Evolutionary conservation across 2,888 invertebrate species (phyloP).

Genomic region (Malachius bipustulatus): DNA sequence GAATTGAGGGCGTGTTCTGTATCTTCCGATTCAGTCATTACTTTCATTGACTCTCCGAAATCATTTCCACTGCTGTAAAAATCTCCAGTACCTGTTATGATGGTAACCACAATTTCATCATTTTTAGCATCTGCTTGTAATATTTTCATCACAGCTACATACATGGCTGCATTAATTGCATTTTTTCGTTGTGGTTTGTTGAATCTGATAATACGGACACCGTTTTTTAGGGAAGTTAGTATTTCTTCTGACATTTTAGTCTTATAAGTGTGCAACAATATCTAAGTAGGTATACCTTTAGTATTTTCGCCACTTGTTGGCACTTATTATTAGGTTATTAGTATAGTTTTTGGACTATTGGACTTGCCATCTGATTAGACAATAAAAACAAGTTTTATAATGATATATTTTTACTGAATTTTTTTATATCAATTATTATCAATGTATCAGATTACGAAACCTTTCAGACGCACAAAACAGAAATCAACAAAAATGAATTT

Average conservation of each 20-base stretch:
- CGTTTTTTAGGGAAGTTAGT: conserved; percentile 29
- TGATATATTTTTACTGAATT: too few relatives aligned
- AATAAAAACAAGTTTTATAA: too few relatives aligned
- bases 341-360: too few relatives aligned
- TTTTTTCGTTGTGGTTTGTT: conserved; percentile 73
- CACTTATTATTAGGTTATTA: too few relatives aligned
- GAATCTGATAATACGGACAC: conserved; percentile 49
- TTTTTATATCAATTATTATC: too few relatives aligned
- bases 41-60: conserved; percentile 28
- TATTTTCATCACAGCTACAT: conserved; percentile 48
- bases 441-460: too few relatives aligned
- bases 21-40: neutral
- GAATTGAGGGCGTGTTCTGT: conserved; percentile 4
- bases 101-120: conserved; percentile 53
- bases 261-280: too few relatives aligned
- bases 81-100: conserved; percentile 68
- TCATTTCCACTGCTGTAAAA: conserved; percentile 84
- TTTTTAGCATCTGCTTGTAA: conserved; percentile 58
- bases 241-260: conserved; percentile 6
- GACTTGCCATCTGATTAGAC: too few relatives aligned
- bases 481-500: too few relatives aligned
- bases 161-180: conserved; percentile 60
- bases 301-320: too few relatives aligned
- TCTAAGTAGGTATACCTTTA: too few relatives aligned
- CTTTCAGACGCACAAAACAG: too few relatives aligned